Percentiles rank a stretch among this genome's conserved stretches.
Conservation (phyloP, 2,113 vertebrate species). For the Astur gentilis region DNA sequence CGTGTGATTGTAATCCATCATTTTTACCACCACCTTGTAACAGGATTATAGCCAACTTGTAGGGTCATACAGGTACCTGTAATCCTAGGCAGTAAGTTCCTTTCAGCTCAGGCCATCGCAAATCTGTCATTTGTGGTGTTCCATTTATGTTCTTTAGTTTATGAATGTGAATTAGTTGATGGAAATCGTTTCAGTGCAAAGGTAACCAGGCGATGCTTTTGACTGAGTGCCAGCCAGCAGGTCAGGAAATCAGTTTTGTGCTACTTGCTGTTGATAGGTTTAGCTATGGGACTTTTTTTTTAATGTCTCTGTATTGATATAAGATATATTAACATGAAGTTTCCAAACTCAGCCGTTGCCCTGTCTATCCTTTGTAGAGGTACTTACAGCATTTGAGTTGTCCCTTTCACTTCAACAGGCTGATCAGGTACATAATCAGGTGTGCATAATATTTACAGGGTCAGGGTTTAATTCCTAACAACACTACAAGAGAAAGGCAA, state of each 20-base stretch:
- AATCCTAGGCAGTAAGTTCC: background rate
- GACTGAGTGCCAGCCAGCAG: background rate
- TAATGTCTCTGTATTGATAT: background rate
- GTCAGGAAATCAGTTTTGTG: background rate
- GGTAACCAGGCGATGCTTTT: background rate
- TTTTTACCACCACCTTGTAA: constrained; percentile 28
- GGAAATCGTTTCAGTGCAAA: background rate
- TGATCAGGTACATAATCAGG: background rate
- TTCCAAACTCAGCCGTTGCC: background rate
- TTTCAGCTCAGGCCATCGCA: background rate
- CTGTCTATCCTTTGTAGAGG: background rate
- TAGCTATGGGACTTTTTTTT: background rate
- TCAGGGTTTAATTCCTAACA: background rate
- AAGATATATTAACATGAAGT: background rate
- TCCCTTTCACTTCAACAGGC: background rate
- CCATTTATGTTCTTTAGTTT: background rate
- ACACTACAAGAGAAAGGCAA: background rate
- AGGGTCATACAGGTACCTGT: background rate
- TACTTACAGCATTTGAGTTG: background rate
- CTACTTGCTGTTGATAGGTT: background rate
- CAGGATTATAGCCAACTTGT: background rate
- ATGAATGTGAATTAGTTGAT: background rate
- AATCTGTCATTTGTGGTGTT: background rate
- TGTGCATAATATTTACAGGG: background rate
- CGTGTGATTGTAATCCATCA: constrained; percentile 22